Evolutionary conservation across 2,888 invertebrate genomes (phyloP).

Genomic region (Phyllotreta striolata): DNA sequence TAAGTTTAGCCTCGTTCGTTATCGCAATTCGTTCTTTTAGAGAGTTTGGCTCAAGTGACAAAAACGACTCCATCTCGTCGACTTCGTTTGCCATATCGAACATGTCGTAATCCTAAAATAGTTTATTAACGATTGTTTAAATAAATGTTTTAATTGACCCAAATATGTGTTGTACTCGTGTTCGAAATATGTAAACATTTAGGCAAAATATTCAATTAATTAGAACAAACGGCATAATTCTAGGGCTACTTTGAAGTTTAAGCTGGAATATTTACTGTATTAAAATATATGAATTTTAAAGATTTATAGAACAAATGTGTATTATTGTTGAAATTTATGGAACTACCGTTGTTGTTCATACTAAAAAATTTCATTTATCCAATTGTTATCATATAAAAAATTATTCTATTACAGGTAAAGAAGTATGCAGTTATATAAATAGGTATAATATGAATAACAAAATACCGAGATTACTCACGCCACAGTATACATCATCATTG

Average conservation of each 20-base stretch:
- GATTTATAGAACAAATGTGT: background rate
- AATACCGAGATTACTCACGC: constrained; percentile 68
- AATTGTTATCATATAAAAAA: background rate
- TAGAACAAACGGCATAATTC: background rate
- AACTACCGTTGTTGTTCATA: no score
- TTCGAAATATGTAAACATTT: background rate
- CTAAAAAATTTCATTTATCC: background rate
- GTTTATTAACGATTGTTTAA: constrained; percentile 35
- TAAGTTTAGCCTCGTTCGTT: constrained; percentile 59
- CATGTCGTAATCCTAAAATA: constrained; percentile 85
- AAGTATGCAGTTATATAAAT: constrained; percentile 6
- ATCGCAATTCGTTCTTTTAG: constrained; percentile 60
- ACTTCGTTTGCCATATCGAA: constrained; percentile 92
- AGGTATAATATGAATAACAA: background rate
- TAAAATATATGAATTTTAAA: background rate
- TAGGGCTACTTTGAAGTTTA: no score
- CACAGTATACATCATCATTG: constrained; percentile 90
- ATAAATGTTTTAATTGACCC: no score
- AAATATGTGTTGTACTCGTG: constrained; percentile 20
- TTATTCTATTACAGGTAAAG: background rate
- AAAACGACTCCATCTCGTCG: constrained; percentile 87
- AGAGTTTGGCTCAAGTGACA: constrained; percentile 75
- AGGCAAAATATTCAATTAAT: background rate
- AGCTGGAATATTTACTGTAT: background rate
- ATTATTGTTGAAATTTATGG: no score